These are phyloP conservation scores for Crocidura indochinensis DNA, from an alignment of 2,797 vertebrate genomes.

Conservation along the genomic window DNA sequence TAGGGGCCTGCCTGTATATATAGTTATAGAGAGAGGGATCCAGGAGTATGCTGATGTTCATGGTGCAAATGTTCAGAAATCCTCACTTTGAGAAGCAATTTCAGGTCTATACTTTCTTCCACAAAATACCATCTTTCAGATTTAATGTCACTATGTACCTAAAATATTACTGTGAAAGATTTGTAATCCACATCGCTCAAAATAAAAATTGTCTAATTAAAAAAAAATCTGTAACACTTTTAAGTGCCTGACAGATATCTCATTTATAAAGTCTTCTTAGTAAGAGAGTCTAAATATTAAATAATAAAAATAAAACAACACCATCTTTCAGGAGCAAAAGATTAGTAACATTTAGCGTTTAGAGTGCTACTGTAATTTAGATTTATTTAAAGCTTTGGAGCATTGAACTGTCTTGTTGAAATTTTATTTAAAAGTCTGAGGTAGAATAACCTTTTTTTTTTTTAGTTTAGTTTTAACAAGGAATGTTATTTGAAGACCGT, in stretches of 20 bases:
- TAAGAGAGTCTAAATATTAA: no score
- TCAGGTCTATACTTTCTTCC: not conserved
- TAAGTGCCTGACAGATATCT: no score
- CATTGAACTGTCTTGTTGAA: slow-evolving; percentile 80
- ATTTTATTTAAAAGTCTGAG: slow-evolving; percentile 85
- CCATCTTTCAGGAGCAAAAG: slow-evolving; percentile 44
- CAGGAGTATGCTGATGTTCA: not conserved
- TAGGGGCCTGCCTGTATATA: not conserved
- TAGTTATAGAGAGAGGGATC: not conserved
- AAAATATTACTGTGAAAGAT: no score
- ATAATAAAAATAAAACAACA: not conserved
- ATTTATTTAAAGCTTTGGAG: slow-evolving; percentile 81
- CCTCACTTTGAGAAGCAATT: slow-evolving; percentile 11
- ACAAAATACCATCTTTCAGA: slow-evolving; percentile 28
- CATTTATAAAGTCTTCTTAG: no score
- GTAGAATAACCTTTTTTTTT: slow-evolving; percentile 83
- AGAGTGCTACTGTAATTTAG: slow-evolving; percentile 76
- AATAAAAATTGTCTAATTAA: no score
- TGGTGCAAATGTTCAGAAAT: not conserved
- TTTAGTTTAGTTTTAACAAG: slow-evolving; percentile 84
- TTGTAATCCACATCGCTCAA: no score
- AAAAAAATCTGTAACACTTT: not conserved
- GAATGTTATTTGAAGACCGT: slow-evolving; percentile 83
- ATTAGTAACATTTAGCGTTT: slow-evolving; percentile 63
- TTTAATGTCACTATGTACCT: no score